Evolutionary conservation across 2,888 invertebrate genomes (phyloP).

Genomic region (Oligia latruncula): DNA sequence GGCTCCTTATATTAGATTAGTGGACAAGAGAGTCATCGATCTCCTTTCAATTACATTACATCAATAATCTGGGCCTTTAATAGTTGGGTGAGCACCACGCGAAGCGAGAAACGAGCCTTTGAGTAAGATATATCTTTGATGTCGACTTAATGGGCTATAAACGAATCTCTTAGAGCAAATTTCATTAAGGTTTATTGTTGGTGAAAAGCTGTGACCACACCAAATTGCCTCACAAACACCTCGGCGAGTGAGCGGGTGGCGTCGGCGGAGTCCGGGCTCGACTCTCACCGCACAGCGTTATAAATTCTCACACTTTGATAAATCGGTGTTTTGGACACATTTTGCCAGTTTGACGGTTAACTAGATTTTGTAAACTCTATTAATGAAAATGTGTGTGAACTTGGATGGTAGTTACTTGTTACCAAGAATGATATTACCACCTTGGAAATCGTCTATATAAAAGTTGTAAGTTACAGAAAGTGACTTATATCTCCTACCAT

Average conservation of each 20-base stretch:
- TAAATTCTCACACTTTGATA: conserved; percentile 22
- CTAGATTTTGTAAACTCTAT: conserved; percentile 6
- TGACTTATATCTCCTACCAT: neutral
- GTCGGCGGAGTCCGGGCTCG: neutral
- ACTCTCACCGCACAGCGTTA: conserved; percentile 14
- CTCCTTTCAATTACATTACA: conserved; percentile 52
- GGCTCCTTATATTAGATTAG: conserved; percentile 18
- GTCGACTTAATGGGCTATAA: conserved; percentile 77
- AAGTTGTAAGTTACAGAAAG: neutral
- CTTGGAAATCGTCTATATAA: neutral
- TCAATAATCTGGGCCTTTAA: conserved; percentile 57
- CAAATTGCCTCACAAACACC: conserved; percentile 64
- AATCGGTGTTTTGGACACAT: conserved; percentile 6
- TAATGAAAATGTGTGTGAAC: conserved; percentile 13
- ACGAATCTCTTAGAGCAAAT: conserved; percentile 75
- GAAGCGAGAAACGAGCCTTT: conserved; percentile 53
- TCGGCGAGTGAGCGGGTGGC: neutral
- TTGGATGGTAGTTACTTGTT: neutral
- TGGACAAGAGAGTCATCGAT: conserved; percentile 32
- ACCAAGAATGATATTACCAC: neutral
- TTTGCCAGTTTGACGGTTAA: conserved; percentile 1
- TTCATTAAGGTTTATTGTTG: conserved; percentile 76
- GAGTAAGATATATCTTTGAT: conserved; percentile 64
- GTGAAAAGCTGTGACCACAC: conserved; percentile 61
- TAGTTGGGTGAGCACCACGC: conserved; percentile 45